Base-by-base conservation (phyloP, 2,113 vertebrate species). In the Gasterosteus aculeatus region DNA sequence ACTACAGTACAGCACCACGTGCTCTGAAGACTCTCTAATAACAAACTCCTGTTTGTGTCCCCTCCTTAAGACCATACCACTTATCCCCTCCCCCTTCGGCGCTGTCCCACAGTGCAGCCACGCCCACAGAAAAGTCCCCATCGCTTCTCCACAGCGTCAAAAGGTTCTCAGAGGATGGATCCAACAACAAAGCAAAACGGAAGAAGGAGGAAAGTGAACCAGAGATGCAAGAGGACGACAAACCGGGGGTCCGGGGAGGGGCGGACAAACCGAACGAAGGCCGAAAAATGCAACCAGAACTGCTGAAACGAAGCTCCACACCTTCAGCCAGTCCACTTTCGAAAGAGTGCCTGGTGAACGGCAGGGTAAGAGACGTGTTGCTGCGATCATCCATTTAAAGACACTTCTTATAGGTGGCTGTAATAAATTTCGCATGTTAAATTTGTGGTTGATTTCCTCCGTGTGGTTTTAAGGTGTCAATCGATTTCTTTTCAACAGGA, bases 131-230 rank as follows among this genome's bases (percentile, higher is more conserved):
- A 68, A 72, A 22, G 5, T 92, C 94, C 4, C 87, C 92, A 26
- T 96, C 94, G 72, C 80, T 95, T 56, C 89, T 95, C 81, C 89
- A 93, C 56, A 58, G 19, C 0, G 7, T 72, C 47, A 81, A 91
- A 90, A 85, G 78, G 10, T 49, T 82, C 22, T 53, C 78, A 42
- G 73, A 59, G 7, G 63, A 42, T 0, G 10, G 22, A 49, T 68
- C 26, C 19, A 2, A 33, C 10, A 46, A 66, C 51, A 81, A 19
- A 61, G 63, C 64, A 1, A 88, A 91, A 33, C 44, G 69, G 46
- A 82, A 47, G 65, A 92, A 92, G 71, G 94, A 94, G 1, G 88
- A 85, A 9, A 2, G 78, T 6, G 80, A 74, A 61, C 92, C 93
- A 57, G 95, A 95, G 65, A 93, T 91, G 54, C 81, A 92, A 77